Evolutionary conservation across 2,888 invertebrate species (phyloP).

Genomic region (Microchrysa polita): DNA sequence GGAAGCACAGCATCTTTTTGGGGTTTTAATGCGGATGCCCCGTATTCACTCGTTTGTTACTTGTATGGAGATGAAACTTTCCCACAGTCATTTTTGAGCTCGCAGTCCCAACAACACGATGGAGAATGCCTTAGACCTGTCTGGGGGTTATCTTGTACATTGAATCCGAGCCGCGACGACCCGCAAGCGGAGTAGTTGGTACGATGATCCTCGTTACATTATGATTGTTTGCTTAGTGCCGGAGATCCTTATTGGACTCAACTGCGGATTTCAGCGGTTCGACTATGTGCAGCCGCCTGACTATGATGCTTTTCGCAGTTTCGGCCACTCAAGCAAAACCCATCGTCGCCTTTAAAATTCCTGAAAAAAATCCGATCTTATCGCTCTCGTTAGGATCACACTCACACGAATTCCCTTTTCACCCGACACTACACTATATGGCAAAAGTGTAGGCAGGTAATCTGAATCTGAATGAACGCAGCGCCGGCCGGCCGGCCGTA

Average conservation of each 20-base stretch:
- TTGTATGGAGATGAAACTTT: constrained; percentile 38
- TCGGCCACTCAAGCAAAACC: background rate
- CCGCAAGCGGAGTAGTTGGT: no score
- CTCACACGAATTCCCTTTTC: constrained; percentile 35
- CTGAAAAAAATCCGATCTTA: constrained; percentile 22
- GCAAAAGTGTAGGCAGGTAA: constrained; percentile 34
- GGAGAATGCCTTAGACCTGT: constrained; percentile 48
- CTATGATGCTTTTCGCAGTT: background rate
- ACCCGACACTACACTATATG: constrained; percentile 4
- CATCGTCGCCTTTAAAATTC: constrained; percentile 15
- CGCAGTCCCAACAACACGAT: constrained; percentile 15
- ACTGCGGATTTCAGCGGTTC: no score
- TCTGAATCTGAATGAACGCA: background rate
- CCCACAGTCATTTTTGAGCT: constrained; percentile 49
- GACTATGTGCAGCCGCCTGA: background rate
- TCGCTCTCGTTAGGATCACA: constrained; percentile 29
- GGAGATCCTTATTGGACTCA: no score
- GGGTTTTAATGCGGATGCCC: background rate
- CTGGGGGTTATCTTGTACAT: constrained; percentile 47
- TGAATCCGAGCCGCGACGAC: constrained; percentile 32
- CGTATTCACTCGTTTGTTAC: constrained; percentile 2
- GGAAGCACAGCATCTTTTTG: background rate
- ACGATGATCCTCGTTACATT: no score
- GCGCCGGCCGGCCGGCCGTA: background rate
- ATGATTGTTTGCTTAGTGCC: no score